phyloP scores from a whole-genome alignment of 2,888 invertebrate genomes.

The Lasius platythorax region DNA sequence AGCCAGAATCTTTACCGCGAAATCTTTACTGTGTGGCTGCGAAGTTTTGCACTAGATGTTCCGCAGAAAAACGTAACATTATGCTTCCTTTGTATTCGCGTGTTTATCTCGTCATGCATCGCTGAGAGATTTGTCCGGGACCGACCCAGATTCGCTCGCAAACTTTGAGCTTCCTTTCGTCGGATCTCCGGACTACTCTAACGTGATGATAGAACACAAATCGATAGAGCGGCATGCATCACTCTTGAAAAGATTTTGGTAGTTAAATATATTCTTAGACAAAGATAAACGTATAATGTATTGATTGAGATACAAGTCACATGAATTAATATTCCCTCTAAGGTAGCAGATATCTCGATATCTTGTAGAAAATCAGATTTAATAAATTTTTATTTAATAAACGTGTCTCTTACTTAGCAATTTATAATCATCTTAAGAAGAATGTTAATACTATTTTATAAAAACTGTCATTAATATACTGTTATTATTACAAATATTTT shows the following conservation, averaged over 20 bases:
- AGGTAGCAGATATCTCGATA: not conserved
- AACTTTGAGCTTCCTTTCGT: slow-evolving; percentile 63
- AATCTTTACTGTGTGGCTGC: not conserved
- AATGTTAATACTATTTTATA: not conserved
- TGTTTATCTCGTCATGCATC: slow-evolving; percentile 67
- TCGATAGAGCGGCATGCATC: slow-evolving; percentile 8
- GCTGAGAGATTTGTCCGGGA: slow-evolving; percentile 63
- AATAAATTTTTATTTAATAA: not conserved
- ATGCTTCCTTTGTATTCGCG: slow-evolving; percentile 26
- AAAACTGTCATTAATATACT: not conserved
- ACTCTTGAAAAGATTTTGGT: not conserved
- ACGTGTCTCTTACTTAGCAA: not conserved
- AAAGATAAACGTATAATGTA: not conserved
- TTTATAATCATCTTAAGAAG: not conserved
- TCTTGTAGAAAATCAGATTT: not conserved
- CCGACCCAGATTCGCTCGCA: slow-evolving; percentile 61
- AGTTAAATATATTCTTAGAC: not conserved
- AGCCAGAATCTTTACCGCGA: slow-evolving; percentile 28
- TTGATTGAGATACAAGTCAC: not conserved
- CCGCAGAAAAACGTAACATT: slow-evolving; percentile 41
- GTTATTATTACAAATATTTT: not conserved
- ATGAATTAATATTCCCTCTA: not conserved
- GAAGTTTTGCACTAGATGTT: slow-evolving; percentile 30
- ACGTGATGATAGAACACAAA: slow-evolving; percentile 25
- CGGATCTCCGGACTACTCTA: slow-evolving; percentile 28